Evolutionary conservation across 2,113 vertebrate genomes (phyloP).

Genomic region (Clinocottus analis): DNA sequence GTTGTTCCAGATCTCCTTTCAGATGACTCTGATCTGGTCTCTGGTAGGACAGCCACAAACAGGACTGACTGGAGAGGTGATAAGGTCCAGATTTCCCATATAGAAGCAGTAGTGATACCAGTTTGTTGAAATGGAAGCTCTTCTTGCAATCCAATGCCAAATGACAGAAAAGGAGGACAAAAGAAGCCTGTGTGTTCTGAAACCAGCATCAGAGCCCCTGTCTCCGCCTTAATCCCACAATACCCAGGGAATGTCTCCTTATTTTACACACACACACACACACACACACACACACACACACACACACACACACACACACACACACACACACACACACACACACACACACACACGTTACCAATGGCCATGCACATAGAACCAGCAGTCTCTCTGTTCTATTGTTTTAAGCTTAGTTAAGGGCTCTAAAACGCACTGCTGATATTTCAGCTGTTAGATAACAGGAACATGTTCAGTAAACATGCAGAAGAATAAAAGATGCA

Average conservation of each 20-base stretch:
- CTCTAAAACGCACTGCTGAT: conserved; percentile 27
- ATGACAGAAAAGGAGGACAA: conserved; percentile 62
- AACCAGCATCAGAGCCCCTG: conserved; percentile 61
- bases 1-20: conserved; percentile 47
- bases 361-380: conserved; percentile 11
- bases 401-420: conserved; percentile 23
- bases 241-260: conserved; percentile 41
- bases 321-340: background rate
- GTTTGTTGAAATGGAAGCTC: conserved; percentile 62
- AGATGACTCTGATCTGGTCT: conserved; percentile 57
- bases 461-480: conserved; percentile 26
- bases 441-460: conserved; percentile 39
- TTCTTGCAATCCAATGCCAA: conserved; percentile 68
- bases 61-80: conserved; percentile 46
- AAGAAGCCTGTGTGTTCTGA: conserved; percentile 67
- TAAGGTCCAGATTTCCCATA: conserved; percentile 59
- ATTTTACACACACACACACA: background rate
- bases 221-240: conserved; percentile 67
- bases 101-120: conserved; percentile 47
- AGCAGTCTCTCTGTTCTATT: background rate
- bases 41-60: conserved; percentile 54
- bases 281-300: background rate
- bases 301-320: background rate
- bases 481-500: conserved; percentile 37
- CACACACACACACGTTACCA: background rate